These are phyloP conservation scores for Prochilodus magdalenae DNA, from an alignment of 2,113 vertebrate species.

Conservation along the genomic window DNA sequence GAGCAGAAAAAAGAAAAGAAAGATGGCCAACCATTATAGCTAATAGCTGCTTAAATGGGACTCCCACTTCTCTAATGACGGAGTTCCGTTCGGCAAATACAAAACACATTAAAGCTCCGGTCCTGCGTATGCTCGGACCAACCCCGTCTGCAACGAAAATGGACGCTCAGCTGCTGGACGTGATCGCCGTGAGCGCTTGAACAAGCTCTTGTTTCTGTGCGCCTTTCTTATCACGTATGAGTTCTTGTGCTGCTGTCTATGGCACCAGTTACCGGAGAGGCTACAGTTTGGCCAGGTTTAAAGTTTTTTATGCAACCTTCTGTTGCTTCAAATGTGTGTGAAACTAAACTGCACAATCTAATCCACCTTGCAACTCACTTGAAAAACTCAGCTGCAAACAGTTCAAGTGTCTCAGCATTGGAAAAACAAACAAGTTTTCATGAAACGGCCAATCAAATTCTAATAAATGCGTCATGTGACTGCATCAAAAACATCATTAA, in stretches of 20 bases:
- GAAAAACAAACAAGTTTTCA: no score
- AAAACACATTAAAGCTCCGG: conserved; percentile 57
- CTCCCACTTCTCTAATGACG: conserved; percentile 61
- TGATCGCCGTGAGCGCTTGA: background rate
- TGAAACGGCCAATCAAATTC: no score
- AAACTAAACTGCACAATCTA: no score
- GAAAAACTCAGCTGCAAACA: no score
- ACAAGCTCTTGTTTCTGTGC: background rate
- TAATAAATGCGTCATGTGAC: no score
- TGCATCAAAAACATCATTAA: no score
- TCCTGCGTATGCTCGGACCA: conserved; percentile 47
- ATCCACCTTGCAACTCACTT: no score
- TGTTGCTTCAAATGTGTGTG: no score
- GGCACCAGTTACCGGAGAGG: background rate
- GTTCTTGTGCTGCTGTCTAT: background rate
- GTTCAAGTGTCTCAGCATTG: no score
- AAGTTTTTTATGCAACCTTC: no score
- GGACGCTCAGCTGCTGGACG: conserved; percentile 38
- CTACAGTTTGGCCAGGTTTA: no score
- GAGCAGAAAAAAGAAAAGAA: conserved; percentile 25
- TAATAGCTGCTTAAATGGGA: conserved; percentile 59
- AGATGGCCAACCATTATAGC: conserved; percentile 41
- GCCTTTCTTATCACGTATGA: no score
- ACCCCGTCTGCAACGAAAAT: conserved; percentile 42
- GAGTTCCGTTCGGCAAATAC: conserved; percentile 58